Conservation (phyloP, 2,888 invertebrate species). For the Diaperis boleti region DNA sequence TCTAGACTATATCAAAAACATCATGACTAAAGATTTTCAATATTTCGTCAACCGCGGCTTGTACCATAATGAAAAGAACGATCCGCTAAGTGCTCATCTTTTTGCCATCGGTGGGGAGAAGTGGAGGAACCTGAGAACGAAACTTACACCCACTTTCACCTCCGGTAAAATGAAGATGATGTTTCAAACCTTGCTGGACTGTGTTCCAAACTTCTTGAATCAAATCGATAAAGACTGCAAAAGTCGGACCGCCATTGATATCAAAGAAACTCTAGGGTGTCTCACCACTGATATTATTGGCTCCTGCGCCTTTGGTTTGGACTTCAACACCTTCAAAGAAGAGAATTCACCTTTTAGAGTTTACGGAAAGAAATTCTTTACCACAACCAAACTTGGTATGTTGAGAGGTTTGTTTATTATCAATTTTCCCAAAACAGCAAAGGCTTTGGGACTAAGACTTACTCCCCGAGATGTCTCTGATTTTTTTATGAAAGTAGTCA, state of each 20-base stretch:
- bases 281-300: no score
- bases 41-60: conserved; percentile 73
- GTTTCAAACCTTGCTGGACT: not conserved
- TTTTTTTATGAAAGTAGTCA: no score
- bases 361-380: no score
- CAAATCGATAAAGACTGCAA: not conserved
- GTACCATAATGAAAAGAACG: conserved; percentile 69
- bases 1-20: conserved; percentile 55
- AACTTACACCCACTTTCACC: conserved; percentile 74
- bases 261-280: no score
- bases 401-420: no score
- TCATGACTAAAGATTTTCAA: conserved; percentile 71
- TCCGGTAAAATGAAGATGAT: conserved; percentile 71
- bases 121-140: conserved; percentile 73
- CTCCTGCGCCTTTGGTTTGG: no score
- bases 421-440: no score
- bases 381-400: no score
- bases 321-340: no score
- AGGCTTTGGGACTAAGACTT: no score
- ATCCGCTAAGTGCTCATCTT: conserved; percentile 70
- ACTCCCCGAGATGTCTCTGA: no score
- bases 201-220: not conserved
- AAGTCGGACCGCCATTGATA: conserved; percentile 39
- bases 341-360: no score
- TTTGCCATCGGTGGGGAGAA: conserved; percentile 67